Evolutionary conservation across 1,140 invertebrate genomes (phyloP), one percentile per base, ranked within the genome.

Genomic region (Drosophila trapezifrons): DNA sequence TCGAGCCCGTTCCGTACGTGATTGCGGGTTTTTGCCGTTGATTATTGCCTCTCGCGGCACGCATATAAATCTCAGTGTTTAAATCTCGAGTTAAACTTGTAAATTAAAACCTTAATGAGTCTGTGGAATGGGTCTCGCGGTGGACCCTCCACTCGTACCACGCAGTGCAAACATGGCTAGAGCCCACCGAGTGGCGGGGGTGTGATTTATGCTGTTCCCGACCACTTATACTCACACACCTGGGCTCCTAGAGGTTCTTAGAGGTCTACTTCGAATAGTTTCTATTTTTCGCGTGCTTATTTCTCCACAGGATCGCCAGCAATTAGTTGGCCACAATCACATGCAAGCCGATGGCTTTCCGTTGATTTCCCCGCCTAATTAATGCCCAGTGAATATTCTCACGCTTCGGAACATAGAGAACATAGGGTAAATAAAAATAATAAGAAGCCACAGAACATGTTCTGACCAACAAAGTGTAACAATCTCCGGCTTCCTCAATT

Each of bases 71-170:
- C 80, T 78, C 67, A 47, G 69, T 83, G 83, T 78, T 89, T 89
- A 80, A 87, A 80, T 80, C 84, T 65, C 76, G 37, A 65, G 60
- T 72, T 62, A 72, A 89, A 77, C 84, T 87, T 87, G 83, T 87
- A 87, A 87, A 87, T 87, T 89, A 87, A 87, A 89, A 79, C 83
- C 83, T 73, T 87, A 87, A 87, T 87, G 83, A 86, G 83, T 82
- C 70, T 78, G 65, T 46, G 77, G 62, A 71, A 57, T 69, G 80
- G 57, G 45, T 32, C 35, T 47, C 27, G 38, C 10, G n/a, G 38
- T 17, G 47, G 25, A 13, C 47, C 47, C 13, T 43, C 35, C 18
- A 13, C 52, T 49, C 17, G 51, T 10, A 20, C 17, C 78, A 76
- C 45, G 78, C 78, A 72, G 78, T 71, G 78, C 59, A 37, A 54